Conservation (phyloP, 1,140 invertebrate genomes). For the Aleiodes sp. region DNA sequence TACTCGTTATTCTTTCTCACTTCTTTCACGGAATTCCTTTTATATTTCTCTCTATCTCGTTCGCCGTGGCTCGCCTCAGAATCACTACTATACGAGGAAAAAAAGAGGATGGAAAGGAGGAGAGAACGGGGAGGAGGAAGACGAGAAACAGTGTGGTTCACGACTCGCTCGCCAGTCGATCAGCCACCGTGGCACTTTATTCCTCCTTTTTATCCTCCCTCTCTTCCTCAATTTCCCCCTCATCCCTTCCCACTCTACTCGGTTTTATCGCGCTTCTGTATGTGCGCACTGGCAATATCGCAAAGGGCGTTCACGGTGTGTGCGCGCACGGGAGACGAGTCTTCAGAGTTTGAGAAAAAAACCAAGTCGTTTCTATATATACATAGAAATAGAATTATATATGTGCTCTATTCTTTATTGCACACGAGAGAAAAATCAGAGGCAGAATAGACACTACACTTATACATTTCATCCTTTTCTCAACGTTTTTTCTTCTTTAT, state of each 20-base stretch:
- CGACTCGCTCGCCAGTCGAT: slow-evolving; percentile 57
- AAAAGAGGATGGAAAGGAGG: slow-evolving; percentile 9
- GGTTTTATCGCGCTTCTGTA: slow-evolving; percentile 20
- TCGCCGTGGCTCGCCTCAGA: slow-evolving; percentile 20
- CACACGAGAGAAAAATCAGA: not conserved
- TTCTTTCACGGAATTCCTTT: too few species aligned
- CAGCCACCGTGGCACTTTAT: slow-evolving; percentile 60
- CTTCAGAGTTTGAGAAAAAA: slow-evolving; percentile 5
- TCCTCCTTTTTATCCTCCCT: slow-evolving; percentile 45
- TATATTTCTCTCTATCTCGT: not conserved
- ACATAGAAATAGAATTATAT: too few species aligned
- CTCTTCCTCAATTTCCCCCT: slow-evolving; percentile 31
- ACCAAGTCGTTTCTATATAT: slow-evolving; percentile 17
- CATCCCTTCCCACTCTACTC: slow-evolving; percentile 24
- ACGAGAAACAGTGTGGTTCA: slow-evolving; percentile 43
- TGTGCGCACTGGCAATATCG: slow-evolving; percentile 29
- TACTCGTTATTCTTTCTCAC: not conserved
- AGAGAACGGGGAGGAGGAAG: slow-evolving; percentile 37
- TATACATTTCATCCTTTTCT: too few species aligned
- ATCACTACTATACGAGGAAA: not conserved
- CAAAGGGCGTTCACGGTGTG: slow-evolving; percentile 45
- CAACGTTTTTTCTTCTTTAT: too few species aligned
- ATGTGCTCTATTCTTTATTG: not conserved
- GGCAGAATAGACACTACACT: too few species aligned
- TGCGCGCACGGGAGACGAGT: not conserved